phyloP scores from a whole-genome alignment of 2,113 vertebrate genomes.

The Dasypus novemcinctus region DNA sequence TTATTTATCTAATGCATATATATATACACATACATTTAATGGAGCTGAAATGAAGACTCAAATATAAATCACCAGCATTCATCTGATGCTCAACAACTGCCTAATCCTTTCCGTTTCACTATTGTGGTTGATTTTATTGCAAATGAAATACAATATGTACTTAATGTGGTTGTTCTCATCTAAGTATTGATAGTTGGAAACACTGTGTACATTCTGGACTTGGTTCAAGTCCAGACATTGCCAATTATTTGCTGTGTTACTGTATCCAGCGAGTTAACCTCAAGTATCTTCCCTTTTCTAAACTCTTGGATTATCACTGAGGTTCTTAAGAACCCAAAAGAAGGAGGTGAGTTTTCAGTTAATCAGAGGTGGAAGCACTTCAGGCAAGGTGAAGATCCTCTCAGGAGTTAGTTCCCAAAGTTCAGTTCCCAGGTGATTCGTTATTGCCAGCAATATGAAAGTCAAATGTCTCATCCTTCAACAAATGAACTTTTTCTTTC shows the following conservation, averaged over 20 bases:
- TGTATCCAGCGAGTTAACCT: not conserved
- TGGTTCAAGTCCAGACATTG: not conserved
- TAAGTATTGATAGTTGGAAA: not conserved
- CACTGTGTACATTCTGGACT: not conserved
- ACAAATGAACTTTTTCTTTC: not conserved
- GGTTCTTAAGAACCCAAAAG: not conserved
- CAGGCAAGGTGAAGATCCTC: not conserved
- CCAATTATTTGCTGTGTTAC: not conserved
- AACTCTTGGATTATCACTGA: not conserved
- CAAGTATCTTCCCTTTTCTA: not conserved
- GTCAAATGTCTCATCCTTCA: not conserved
- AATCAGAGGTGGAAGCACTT: not conserved
- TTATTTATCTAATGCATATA: not conserved
- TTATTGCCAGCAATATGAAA: not conserved
- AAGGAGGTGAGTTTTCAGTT: not conserved
- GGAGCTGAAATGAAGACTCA: not conserved
- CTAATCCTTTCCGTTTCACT: not conserved
- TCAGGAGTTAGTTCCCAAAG: not conserved
- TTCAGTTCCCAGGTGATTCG: not conserved
- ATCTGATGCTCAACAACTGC: accelerated
- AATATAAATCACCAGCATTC: no score
- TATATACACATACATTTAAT: no score
- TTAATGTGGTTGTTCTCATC: not conserved
- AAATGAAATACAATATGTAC: not conserved
- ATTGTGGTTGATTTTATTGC: not conserved